Evolutionary conservation across 1,140 invertebrate species (phyloP).

Genomic region (Leguminivora glycinivorella): DNA sequence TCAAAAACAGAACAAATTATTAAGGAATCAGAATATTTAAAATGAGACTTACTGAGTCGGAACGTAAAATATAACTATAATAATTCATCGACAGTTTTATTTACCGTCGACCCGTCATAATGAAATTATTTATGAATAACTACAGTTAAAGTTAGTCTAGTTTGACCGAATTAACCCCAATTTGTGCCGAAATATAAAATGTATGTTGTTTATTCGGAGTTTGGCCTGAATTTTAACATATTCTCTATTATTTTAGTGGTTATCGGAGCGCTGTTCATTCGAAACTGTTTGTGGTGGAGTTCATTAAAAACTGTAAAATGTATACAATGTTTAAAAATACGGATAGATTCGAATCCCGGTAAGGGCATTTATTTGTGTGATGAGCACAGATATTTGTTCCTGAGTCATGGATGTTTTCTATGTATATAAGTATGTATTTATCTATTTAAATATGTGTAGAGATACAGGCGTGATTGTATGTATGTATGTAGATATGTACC

Average conservation of each 20-base stretch:
- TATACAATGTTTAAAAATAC: background rate
- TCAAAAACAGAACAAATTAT: too few relatives aligned
- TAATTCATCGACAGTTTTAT: background rate
- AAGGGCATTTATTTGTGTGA: too few relatives aligned
- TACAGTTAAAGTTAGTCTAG: background rate
- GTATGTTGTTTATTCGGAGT: background rate
- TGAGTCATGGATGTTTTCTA: too few relatives aligned
- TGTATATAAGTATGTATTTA: too few relatives aligned
- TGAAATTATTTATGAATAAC: background rate
- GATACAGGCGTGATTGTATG: too few relatives aligned
- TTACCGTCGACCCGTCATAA: background rate
- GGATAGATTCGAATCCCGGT: too few relatives aligned
- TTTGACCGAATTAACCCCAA: slow-evolving; percentile 1
- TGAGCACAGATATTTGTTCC: too few relatives aligned
- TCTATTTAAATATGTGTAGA: too few relatives aligned
- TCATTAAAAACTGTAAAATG: background rate
- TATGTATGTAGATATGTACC: too few relatives aligned
- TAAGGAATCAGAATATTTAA: too few relatives aligned
- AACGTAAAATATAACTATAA: background rate
- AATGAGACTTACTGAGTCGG: background rate
- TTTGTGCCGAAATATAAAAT: background rate
- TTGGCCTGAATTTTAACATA: background rate
- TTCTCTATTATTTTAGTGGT: background rate
- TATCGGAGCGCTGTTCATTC: background rate
- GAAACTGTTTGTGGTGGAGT: background rate